These are phyloP conservation scores for Schizotus pectinicornis DNA, from an alignment of 2,888 invertebrate species.

Conservation along the genomic window DNA sequence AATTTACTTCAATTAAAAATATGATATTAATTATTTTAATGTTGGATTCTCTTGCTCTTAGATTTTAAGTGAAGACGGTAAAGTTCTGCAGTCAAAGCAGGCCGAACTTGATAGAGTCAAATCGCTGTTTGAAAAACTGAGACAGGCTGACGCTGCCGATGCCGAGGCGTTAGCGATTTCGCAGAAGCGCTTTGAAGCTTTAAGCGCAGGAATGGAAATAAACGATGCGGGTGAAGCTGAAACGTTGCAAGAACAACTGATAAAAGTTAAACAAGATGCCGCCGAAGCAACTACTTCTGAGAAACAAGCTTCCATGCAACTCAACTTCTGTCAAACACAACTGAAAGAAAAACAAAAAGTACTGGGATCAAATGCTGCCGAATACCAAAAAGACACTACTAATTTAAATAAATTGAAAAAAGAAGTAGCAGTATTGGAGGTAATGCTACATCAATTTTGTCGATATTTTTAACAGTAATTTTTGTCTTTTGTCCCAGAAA, in stretches of 20 bases:
- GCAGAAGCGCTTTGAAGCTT: slow-evolving; percentile 81
- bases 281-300: slow-evolving; percentile 80
- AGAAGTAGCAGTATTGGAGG: slow-evolving; percentile 65
- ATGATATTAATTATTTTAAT: background rate
- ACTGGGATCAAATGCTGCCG: slow-evolving; percentile 69
- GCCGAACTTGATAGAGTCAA: slow-evolving; percentile 66
- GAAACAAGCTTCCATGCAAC: slow-evolving; percentile 78
- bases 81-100: slow-evolving; percentile 66
- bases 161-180: slow-evolving; percentile 72
- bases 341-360: slow-evolving; percentile 72
- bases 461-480: too few species aligned
- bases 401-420: slow-evolving; percentile 64
- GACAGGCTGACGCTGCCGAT: slow-evolving; percentile 70
- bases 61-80: slow-evolving; percentile 72
- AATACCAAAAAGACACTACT: slow-evolving; percentile 70
- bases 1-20: too few species aligned
- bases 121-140: slow-evolving; percentile 71
- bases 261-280: slow-evolving; percentile 77
- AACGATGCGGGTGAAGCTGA: slow-evolving; percentile 80
- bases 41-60: slow-evolving; percentile 10
- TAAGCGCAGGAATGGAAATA: slow-evolving; percentile 81
- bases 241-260: slow-evolving; percentile 88
- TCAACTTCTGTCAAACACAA: slow-evolving; percentile 67
- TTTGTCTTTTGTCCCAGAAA: background rate
- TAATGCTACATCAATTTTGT: slow-evolving; percentile 40